Evolutionary conservation across 2,113 vertebrate species (phyloP).

Genomic region (Lepus europaeus): DNA sequence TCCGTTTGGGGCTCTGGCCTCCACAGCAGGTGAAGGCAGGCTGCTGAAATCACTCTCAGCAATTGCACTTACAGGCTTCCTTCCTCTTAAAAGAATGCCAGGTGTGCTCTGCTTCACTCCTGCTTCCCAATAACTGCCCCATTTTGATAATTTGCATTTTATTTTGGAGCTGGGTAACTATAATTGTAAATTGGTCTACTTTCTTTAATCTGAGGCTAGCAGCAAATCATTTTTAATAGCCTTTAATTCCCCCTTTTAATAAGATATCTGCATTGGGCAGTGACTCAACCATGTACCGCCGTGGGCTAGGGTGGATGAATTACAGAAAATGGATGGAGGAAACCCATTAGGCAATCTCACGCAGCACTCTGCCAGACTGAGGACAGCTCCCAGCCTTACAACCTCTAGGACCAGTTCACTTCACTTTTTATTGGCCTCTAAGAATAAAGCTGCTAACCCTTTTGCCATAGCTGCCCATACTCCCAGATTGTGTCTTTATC

Average conservation of each 20-base stretch:
- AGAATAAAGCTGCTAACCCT: not conserved
- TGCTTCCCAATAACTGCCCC: not conserved
- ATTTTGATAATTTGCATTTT: constrained; percentile 69
- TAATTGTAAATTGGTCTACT: constrained; percentile 70
- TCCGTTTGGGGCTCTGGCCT: not conserved
- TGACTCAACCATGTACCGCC: constrained; percentile 76
- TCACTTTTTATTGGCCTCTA: constrained; percentile 45
- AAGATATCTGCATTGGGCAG: constrained; percentile 73
- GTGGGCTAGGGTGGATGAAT: constrained; percentile 68
- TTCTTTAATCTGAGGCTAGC: constrained; percentile 78
- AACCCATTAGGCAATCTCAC: constrained; percentile 68
- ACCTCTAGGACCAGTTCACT: constrained; percentile 62
- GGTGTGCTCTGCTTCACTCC: not conserved
- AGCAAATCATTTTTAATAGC: constrained; percentile 81
- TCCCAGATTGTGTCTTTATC: not conserved
- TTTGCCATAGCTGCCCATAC: not conserved
- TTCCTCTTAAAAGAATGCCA: constrained; percentile 23
- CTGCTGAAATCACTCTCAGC: not conserved
- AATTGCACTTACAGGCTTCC: not conserved
- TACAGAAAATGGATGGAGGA: constrained; percentile 70
- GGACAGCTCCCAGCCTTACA: constrained; percentile 52
- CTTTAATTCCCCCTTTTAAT: constrained; percentile 78
- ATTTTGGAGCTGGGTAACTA: constrained; percentile 70
- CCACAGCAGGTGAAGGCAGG: not conserved
- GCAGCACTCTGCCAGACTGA: constrained; percentile 51